Conservation (phyloP, 1,140 invertebrate species). For the Tetramorium alpestre region DNA sequence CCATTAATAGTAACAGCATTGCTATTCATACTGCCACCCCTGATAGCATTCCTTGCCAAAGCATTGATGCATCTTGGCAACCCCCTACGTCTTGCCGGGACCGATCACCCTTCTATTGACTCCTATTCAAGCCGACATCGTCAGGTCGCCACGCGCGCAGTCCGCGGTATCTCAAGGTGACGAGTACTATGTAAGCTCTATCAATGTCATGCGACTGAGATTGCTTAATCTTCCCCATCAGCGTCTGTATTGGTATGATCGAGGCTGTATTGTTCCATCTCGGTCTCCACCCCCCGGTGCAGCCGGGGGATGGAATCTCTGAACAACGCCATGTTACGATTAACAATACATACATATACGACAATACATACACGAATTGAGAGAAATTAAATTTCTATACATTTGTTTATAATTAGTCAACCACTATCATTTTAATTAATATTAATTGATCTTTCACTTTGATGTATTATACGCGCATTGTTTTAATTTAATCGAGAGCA, state of each 20-base stretch:
- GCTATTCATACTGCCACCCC: constrained; percentile 64
- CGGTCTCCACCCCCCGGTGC: background rate
- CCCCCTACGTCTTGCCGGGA: background rate
- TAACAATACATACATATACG: too few relatives aligned
- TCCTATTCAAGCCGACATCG: constrained; percentile 19
- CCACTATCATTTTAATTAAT: background rate
- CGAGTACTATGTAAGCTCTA: constrained; percentile 57
- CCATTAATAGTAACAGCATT: constrained; percentile 72
- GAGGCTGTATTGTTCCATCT: constrained; percentile 47
- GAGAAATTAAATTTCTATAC: background rate
- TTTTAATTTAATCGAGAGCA: background rate
- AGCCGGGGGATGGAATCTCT: background rate
- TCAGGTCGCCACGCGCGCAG: constrained; percentile 15
- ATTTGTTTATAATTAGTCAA: background rate
- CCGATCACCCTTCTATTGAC: constrained; percentile 32
- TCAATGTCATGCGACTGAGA: constrained; percentile 60
- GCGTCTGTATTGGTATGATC: background rate
- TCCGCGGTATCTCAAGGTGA: constrained; percentile 54
- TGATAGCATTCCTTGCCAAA: constrained; percentile 45
- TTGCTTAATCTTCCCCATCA: constrained; percentile 54
- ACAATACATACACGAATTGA: background rate
- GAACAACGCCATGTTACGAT: background rate
- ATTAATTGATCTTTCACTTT: background rate
- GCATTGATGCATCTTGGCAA: constrained; percentile 42
- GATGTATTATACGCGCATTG: background rate